These are phyloP conservation scores for Timandra comae DNA, from an alignment of 2,888 invertebrate genomes.

Conservation along the genomic window DNA sequence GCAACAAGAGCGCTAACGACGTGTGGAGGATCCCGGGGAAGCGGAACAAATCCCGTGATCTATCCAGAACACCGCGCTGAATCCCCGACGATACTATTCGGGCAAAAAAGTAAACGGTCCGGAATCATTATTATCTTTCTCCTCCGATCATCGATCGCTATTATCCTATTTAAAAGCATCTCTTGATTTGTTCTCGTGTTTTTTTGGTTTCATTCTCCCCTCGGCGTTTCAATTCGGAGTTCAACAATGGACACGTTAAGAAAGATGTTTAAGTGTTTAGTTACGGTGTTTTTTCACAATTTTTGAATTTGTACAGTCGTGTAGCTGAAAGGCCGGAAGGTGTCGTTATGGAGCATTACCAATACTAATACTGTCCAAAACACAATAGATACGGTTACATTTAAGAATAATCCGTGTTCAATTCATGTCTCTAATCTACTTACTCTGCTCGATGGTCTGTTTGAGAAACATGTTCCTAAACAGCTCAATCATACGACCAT, in stretches of 20 bases:
- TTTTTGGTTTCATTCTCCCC: constrained; percentile 61
- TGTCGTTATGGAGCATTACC: constrained; percentile 67
- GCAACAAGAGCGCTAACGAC: constrained; percentile 69
- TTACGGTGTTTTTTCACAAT: constrained; percentile 73
- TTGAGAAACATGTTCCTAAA: constrained; percentile 28
- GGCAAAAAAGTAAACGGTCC: constrained; percentile 61
- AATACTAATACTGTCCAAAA: constrained; percentile 54
- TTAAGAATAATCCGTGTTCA: constrained; percentile 30
- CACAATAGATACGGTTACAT: constrained; percentile 37
- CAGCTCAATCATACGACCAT: constrained; percentile 19
- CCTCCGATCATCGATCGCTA: constrained; percentile 73
- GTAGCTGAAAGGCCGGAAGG: constrained; percentile 71
- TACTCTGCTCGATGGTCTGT: constrained; percentile 21
- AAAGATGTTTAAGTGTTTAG: constrained; percentile 76
- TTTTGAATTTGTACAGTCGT: constrained; percentile 73
- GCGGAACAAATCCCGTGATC: constrained; percentile 68
- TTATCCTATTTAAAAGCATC: constrained; percentile 75
- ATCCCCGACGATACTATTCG: constrained; percentile 51
- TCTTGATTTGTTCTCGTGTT: constrained; percentile 69
- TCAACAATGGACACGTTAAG: constrained; percentile 71
- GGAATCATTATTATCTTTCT: constrained; percentile 73
- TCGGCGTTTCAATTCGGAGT: constrained; percentile 66
- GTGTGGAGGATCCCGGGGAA: constrained; percentile 70
- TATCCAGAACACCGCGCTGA: constrained; percentile 57
- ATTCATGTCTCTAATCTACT: constrained; percentile 26